phyloP scores from a whole-genome alignment of 2,113 vertebrate species.

The Ciconia maguari region DNA sequence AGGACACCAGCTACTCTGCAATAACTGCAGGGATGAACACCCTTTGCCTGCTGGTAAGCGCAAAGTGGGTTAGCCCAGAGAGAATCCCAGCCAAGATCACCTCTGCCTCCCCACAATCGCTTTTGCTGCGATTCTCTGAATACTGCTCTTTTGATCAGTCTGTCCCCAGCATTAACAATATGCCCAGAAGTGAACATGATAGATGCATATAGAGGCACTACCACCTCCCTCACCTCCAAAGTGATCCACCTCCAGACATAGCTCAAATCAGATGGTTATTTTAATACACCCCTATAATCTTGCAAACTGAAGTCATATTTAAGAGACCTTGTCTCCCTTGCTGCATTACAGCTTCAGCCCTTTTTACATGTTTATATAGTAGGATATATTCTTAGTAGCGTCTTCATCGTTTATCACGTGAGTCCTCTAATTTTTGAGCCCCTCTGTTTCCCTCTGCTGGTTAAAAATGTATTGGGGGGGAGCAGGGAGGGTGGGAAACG shows the following conservation, averaged over 20 bases:
- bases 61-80: neutral
- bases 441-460: constrained; percentile 16
- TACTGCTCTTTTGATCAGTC: neutral
- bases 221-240: neutral
- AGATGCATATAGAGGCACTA: neutral
- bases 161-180: neutral
- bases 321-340: neutral
- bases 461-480: neutral
- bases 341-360: neutral
- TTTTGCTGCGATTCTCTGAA: neutral
- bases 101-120: neutral
- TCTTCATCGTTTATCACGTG: neutral
- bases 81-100: neutral
- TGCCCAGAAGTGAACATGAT: neutral
- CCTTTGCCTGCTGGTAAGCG: neutral
- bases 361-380: neutral
- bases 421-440: neutral
- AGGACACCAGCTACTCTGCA: neutral
- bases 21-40: neutral
- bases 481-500: neutral
- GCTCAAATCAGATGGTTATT: neutral
- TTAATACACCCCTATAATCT: neutral
- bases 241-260: neutral
- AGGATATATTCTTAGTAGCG: neutral
- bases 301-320: neutral